Conservation (phyloP, 2,113 vertebrate genomes). For the Epinephelus lanceolatus region DNA sequence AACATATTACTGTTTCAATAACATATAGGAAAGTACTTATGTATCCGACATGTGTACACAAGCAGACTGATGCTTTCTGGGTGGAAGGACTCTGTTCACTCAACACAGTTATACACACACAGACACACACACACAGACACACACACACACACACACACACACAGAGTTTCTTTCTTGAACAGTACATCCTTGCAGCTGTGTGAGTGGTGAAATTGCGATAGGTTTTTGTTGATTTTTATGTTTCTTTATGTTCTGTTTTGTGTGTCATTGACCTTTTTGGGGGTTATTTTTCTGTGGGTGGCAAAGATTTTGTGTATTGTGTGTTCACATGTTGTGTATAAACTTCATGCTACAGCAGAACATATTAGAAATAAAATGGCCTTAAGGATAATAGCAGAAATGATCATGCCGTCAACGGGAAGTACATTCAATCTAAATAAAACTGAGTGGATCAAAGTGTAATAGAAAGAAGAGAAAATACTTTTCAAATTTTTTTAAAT, state of each 20-base stretch:
- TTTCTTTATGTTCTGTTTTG: neutral
- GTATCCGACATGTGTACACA: neutral
- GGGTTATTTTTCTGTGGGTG: neutral
- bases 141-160: neutral
- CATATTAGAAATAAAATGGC: neutral
- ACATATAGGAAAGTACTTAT: conserved; percentile 32
- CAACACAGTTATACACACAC: neutral
- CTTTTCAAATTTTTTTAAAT: no score
- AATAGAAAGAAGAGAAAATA: neutral
- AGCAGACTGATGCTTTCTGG: conserved; percentile 12
- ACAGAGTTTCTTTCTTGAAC: neutral
- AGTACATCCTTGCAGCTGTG: conserved; percentile 24
- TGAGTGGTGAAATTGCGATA: conserved; percentile 4
- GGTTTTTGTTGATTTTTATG: neutral
- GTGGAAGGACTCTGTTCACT: conserved; percentile 15
- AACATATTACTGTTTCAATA: conserved; percentile 51
- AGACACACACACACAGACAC: neutral
- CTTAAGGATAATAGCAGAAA: neutral
- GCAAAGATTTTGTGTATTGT: neutral
- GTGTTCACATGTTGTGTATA: neutral
- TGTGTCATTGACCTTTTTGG: conserved; percentile 15
- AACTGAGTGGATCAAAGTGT: neutral
- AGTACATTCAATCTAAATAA: neutral
- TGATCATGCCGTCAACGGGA: neutral
- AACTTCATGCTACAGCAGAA: neutral